phyloP scores from a whole-genome alignment of 2,797 vertebrate genomes.

The Dromococcyx pavoninus region DNA sequence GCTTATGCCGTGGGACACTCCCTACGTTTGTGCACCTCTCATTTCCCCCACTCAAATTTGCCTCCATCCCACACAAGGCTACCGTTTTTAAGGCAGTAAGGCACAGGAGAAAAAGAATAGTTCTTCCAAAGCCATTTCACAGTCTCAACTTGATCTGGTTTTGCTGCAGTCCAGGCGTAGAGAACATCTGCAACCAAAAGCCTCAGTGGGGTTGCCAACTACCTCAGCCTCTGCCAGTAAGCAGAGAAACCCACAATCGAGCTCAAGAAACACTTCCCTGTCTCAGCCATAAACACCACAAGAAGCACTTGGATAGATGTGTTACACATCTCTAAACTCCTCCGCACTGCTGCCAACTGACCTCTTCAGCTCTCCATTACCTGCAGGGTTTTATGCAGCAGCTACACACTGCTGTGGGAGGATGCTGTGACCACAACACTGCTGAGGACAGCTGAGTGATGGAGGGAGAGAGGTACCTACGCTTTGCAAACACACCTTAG shows the following conservation, averaged over 20 bases:
- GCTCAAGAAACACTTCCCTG: background rate
- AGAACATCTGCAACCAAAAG: background rate
- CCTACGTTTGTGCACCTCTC: rapidly evolving
- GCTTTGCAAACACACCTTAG: background rate
- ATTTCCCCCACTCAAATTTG: background rate
- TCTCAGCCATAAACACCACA: background rate
- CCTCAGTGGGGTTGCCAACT: background rate
- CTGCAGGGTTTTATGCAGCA: background rate
- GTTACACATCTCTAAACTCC: background rate
- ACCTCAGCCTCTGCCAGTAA: background rate
- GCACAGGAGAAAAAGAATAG: background rate
- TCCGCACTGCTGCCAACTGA: background rate
- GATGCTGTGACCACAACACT: background rate
- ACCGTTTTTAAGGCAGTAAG: background rate
- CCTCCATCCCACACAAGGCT: background rate
- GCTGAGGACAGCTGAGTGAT: background rate
- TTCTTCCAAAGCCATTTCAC: background rate
- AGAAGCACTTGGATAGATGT: background rate
- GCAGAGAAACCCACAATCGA: background rate
- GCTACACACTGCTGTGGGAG: background rate
- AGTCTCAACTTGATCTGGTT: background rate
- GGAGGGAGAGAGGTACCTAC: background rate
- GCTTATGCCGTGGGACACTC: background rate
- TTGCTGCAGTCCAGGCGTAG: background rate
- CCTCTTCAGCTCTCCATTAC: background rate